Percentiles rank a stretch among this genome's conserved stretches.
Conservation (phyloP, 2,113 vertebrate species). For the Urocynchramus pylzowi region DNA sequence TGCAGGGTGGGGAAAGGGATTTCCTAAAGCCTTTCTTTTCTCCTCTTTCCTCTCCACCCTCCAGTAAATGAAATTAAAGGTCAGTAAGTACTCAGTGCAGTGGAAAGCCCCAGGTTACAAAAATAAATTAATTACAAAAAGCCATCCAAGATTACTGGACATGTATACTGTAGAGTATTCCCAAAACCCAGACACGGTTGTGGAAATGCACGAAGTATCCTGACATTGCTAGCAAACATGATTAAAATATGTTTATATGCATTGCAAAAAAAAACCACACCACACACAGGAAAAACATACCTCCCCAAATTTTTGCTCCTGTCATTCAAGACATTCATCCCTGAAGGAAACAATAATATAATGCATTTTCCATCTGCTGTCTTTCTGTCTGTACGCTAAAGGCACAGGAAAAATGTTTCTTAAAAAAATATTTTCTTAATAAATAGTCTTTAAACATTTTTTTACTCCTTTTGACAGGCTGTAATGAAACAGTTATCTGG, state of each 20-base stretch:
- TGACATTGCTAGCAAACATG: neutral
- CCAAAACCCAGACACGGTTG: neutral
- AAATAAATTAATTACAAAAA: constrained; percentile 10
- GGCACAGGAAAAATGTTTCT: neutral
- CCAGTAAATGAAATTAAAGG: constrained; percentile 26
- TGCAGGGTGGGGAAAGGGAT: constrained; percentile 20
- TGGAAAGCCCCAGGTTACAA: constrained; percentile 7
- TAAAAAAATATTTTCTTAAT: neutral
- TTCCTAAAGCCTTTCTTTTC: constrained; percentile 40
- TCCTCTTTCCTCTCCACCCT: constrained; percentile 32
- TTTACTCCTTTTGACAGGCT: neutral
- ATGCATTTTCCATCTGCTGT: neutral
- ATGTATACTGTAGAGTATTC: neutral
- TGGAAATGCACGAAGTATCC: neutral
- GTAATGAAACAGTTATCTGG: neutral
- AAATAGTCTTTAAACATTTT: neutral
- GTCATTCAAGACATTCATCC: neutral
- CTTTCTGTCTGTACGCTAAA: neutral
- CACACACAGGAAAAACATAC: neutral
- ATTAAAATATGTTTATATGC: neutral
- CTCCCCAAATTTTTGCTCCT: neutral
- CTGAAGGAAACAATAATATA: neutral
- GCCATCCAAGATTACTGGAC: neutral
- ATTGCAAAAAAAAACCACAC: neutral
- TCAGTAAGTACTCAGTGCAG: neutral